phyloP scores from a whole-genome alignment of 2,113 vertebrate genomes.

The Pogonocichla stellata region DNA sequence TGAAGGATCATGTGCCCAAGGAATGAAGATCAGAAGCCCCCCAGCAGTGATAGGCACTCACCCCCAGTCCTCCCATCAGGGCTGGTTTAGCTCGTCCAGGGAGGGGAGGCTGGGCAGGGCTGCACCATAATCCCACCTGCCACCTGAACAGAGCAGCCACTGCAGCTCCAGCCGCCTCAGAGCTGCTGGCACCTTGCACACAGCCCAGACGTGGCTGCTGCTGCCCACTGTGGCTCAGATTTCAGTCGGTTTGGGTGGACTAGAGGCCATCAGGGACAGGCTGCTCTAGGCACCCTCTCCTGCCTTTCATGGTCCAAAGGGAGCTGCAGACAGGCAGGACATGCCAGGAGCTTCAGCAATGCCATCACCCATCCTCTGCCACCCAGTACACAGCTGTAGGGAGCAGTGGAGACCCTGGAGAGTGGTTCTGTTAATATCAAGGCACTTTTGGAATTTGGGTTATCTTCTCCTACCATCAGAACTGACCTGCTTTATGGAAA shows the following conservation, averaged over 20 bases:
- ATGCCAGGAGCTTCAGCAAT: fast-evolving
- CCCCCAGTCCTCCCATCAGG: fast-evolving
- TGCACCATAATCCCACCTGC: neutral
- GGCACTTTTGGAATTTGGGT: neutral
- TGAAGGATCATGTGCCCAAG: neutral
- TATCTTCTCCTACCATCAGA: neutral
- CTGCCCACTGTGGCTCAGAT: neutral
- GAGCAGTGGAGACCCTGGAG: neutral
- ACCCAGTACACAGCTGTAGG: fast-evolving
- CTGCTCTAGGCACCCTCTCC: neutral
- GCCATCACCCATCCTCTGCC: neutral
- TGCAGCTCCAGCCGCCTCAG: neutral
- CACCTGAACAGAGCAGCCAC: neutral
- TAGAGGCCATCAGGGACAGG: neutral
- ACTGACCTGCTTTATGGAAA: neutral
- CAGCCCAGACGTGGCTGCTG: neutral
- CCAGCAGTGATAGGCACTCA: neutral
- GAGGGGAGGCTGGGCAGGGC: neutral
- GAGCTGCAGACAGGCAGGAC: neutral
- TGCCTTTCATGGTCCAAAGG: neutral
- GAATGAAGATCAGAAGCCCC: neutral
- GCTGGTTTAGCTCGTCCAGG: neutral
- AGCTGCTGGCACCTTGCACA: neutral
- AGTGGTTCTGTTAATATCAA: neutral
- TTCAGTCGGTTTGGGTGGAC: neutral